phyloP scores from a whole-genome alignment of 2,888 invertebrate species.

The Nomada ferruginata region DNA sequence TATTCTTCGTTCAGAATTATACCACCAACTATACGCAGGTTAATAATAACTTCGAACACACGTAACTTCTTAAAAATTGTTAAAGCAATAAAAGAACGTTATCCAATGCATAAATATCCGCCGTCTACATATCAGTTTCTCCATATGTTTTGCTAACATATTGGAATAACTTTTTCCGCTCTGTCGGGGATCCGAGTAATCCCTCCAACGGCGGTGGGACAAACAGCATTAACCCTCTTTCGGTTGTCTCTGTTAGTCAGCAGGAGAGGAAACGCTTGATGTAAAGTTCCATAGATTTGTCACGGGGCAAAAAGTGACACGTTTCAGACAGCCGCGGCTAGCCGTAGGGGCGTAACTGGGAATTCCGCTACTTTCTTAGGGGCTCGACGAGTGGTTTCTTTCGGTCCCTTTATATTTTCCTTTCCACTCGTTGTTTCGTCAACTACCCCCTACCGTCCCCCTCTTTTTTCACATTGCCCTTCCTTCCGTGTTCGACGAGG shows the following conservation, averaged over 20 bases:
- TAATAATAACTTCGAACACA: no score
- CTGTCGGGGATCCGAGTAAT: conserved; percentile 38
- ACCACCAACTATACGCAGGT: no score
- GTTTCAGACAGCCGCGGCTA: conserved; percentile 36
- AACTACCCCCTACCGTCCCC: conserved; percentile 10
- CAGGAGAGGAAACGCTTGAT: conserved; percentile 42
- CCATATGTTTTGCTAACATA: not conserved
- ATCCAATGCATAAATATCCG: no score
- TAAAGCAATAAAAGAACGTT: no score
- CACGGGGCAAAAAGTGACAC: conserved; percentile 60
- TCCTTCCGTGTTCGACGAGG: not conserved
- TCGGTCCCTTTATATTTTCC: conserved; percentile 55
- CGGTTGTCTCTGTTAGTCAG: conserved; percentile 6
- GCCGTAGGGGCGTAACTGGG: conserved; percentile 22
- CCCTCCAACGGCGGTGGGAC: conserved; percentile 53
- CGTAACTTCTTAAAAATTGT: no score
- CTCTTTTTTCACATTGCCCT: not conserved
- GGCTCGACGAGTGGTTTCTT: conserved; percentile 61
- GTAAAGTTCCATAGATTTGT: conserved; percentile 73
- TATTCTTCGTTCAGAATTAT: no score
- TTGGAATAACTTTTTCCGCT: conserved; percentile 27
- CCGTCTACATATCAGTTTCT: no score
- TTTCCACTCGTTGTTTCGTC: conserved; percentile 45
- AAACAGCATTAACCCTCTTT: conserved; percentile 72
- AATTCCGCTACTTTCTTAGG: conserved; percentile 54